Evolutionary conservation across 2,888 invertebrate species (phyloP).

Genomic region (Drosophila infuscata): DNA sequence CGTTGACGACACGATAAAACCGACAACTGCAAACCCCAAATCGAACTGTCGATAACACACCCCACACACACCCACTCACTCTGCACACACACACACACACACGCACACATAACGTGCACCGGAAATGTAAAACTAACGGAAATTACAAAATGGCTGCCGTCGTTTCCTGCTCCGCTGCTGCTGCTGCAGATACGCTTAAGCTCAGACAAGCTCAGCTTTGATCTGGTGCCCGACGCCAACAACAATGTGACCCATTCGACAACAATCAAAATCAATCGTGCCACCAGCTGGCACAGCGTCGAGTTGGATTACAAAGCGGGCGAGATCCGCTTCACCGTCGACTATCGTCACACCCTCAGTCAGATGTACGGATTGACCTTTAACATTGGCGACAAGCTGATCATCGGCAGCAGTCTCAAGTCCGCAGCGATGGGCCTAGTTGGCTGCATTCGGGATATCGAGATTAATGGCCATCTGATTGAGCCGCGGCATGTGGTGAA

Average conservation of each 20-base stretch:
- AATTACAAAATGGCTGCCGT: slow-evolving; percentile 74
- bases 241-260: slow-evolving; percentile 92
- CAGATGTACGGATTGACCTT: slow-evolving; percentile 89
- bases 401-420: slow-evolving; percentile 92
- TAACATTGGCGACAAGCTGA: slow-evolving; percentile 89
- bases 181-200: slow-evolving; percentile 89
- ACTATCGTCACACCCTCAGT: slow-evolving; percentile 90
- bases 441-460: slow-evolving; percentile 96
- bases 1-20: slow-evolving; percentile 41
- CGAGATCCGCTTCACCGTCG: slow-evolving; percentile 90
- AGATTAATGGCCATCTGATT: slow-evolving; percentile 92
- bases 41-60: slow-evolving; percentile 29
- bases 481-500: slow-evolving; percentile 93
- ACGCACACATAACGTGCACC: slow-evolving; percentile 48
- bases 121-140: slow-evolving; percentile 79
- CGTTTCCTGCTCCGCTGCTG: slow-evolving; percentile 83
- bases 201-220: slow-evolving; percentile 94
- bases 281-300: slow-evolving; percentile 93
- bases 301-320: slow-evolving; percentile 91
- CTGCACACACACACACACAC: neutral
- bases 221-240: slow-evolving; percentile 90
- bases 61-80: neutral
- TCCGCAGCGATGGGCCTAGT: slow-evolving; percentile 91
- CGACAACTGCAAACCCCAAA: slow-evolving; percentile 21
- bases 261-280: slow-evolving; percentile 92